A percentile compares a stretch with the other conserved stretches of the same genome.
Conservation (phyloP, 2,113 vertebrate genomes). For the Thunnus maccoyii region DNA sequence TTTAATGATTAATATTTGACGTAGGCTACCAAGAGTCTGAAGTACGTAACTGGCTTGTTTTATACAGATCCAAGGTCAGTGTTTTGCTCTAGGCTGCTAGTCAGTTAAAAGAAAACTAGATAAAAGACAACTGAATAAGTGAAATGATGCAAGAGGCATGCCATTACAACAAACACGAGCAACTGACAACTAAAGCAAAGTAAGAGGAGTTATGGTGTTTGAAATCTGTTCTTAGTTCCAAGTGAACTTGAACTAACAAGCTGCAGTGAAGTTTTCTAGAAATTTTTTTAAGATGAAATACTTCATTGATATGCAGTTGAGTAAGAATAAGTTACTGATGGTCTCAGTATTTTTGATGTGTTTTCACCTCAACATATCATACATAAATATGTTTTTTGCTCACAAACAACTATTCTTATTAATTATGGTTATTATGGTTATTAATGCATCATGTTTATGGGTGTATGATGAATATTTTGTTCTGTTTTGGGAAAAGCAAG, state of each 20-base stretch:
- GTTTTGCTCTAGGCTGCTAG: background rate
- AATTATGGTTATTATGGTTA: background rate
- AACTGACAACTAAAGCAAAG: background rate
- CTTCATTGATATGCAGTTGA: background rate
- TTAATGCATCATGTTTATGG: background rate
- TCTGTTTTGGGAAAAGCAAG: constrained; percentile 6
- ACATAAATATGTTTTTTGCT: too few relatives aligned
- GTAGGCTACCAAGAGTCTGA: background rate
- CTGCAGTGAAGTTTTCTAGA: background rate
- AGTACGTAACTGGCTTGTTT: background rate
- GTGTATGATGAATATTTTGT: background rate
- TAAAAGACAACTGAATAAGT: background rate
- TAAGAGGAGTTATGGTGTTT: background rate
- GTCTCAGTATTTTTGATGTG: too few relatives aligned
- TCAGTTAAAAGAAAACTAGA: background rate
- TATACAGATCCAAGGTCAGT: background rate
- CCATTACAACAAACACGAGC: background rate
- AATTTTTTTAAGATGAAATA: background rate
- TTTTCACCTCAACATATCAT: too few relatives aligned
- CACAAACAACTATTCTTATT: too few relatives aligned
- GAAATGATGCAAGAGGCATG: background rate
- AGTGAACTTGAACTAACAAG: background rate
- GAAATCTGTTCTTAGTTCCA: too few relatives aligned
- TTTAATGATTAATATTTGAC: background rate
- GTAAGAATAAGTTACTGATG: too few relatives aligned